Evolutionary conservation across 2,888 invertebrate genomes (phyloP).

Genomic region (Aproaerema taeniolella): DNA sequence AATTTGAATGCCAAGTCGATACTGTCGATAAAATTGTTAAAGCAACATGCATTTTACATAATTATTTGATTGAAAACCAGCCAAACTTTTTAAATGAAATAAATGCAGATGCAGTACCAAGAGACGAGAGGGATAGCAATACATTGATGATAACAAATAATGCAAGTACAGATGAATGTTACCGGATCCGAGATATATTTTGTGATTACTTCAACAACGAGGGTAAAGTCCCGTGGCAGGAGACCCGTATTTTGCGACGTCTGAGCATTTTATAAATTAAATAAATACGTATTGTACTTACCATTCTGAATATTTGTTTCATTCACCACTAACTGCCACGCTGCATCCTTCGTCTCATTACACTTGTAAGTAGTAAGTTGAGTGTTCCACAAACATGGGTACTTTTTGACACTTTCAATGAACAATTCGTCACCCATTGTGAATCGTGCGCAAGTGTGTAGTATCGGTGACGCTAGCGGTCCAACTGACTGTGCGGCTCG

Average conservation of each 20-base stretch:
- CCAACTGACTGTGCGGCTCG: neutral
- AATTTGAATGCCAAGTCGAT: too few relatives aligned
- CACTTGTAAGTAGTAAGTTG: neutral
- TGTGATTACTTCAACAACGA: too few relatives aligned
- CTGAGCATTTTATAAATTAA: too few relatives aligned
- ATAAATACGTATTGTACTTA: too few relatives aligned
- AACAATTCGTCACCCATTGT: neutral
- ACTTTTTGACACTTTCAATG: neutral
- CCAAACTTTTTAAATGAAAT: conserved; percentile 9
- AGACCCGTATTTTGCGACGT: too few relatives aligned
- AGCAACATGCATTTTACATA: conserved; percentile 14
- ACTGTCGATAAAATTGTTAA: conserved; percentile 16
- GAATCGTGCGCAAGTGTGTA: neutral
- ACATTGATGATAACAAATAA: conserved; percentile 12
- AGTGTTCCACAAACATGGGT: neutral
- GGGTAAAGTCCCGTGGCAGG: too few relatives aligned
- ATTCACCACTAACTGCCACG: too few relatives aligned
- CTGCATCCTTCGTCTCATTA: conserved; percentile 11
- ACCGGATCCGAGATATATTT: too few relatives aligned
- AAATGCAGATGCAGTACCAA: too few relatives aligned
- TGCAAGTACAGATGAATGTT: conserved; percentile 3
- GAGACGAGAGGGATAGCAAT: too few relatives aligned
- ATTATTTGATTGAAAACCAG: conserved; percentile 16
- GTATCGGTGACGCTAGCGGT: neutral
- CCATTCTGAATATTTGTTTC: too few relatives aligned